phyloP scores from a whole-genome alignment of 2,888 invertebrate genomes.

The Caenorhabditis sulstoni region DNA sequence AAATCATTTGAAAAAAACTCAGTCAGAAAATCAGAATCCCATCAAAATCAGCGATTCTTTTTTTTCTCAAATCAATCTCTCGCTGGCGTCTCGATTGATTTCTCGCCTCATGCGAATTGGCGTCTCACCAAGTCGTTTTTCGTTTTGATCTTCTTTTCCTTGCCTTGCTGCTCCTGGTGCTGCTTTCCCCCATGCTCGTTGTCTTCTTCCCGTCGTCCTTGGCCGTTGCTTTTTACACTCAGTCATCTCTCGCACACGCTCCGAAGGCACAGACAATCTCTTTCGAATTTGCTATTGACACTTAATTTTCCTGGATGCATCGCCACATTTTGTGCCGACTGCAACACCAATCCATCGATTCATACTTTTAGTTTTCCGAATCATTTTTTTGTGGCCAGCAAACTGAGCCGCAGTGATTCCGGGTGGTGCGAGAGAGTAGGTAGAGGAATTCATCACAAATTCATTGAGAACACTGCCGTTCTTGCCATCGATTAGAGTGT shows the following conservation, averaged over 20 bases:
- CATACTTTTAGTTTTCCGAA: no score
- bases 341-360: no score
- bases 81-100: constrained; percentile 42
- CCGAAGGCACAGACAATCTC: constrained; percentile 36
- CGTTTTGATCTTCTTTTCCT: constrained; percentile 47
- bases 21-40: background rate
- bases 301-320: constrained; percentile 44
- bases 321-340: constrained; percentile 28
- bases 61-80: constrained; percentile 48
- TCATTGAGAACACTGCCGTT: constrained; percentile 27
- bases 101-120: constrained; percentile 49
- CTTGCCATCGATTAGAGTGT: constrained; percentile 1
- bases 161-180: constrained; percentile 15
- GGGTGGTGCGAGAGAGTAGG: background rate
- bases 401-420: background rate
- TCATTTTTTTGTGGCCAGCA: constrained; percentile 22
- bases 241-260: constrained; percentile 45
- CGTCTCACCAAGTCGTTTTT: constrained; percentile 54
- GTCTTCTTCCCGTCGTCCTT: constrained; percentile 48
- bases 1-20: no score
- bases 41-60: constrained; percentile 14
- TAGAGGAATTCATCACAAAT: constrained; percentile 26
- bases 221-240: constrained; percentile 54
- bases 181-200: no score
- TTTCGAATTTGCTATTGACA: constrained; percentile 61